These are phyloP conservation scores for Terebella lapidaria DNA, from an alignment of 2,888 invertebrate species.

Conservation along the genomic window DNA sequence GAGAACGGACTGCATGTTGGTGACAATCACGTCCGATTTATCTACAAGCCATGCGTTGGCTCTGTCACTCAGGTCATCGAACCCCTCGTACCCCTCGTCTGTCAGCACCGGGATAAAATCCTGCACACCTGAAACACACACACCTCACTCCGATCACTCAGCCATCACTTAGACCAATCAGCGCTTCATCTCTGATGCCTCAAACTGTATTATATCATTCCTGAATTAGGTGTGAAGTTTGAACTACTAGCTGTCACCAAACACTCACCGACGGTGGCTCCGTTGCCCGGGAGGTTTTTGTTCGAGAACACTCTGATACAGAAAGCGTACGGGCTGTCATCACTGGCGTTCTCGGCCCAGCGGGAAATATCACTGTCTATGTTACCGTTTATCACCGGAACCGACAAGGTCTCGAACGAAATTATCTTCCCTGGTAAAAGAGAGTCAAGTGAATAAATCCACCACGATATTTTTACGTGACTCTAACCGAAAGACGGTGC, in stretches of 20 bases:
- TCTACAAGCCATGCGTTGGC: constrained; percentile 27
- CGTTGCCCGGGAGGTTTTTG: constrained; percentile 5
- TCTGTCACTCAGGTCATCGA: constrained; percentile 22
- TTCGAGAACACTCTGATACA: constrained; percentile 20
- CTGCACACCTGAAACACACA: constrained; percentile 21
- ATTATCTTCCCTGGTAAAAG: constrained; percentile 14
- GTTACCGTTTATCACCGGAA: constrained; percentile 17
- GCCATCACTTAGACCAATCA: too few species aligned
- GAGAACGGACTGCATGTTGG: constrained; percentile 27
- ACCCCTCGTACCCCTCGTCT: constrained; percentile 26
- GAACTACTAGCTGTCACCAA: too few species aligned
- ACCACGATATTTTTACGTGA: not conserved
- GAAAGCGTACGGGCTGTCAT: constrained; percentile 23
- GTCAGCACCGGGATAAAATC: constrained; percentile 23
- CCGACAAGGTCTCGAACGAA: constrained; percentile 15
- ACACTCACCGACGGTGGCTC: not conserved
- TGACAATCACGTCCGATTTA: constrained; percentile 19
- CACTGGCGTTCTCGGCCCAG: constrained; percentile 22
- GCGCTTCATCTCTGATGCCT: too few species aligned
- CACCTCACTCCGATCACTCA: too few species aligned
- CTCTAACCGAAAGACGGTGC: too few species aligned
- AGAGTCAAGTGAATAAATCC: not conserved
- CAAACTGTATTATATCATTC: too few species aligned
- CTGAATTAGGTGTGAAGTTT: too few species aligned
- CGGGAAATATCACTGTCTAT: constrained; percentile 18